phyloP scores from a whole-genome alignment of 2,797 vertebrate genomes.

The Scyliorhinus canicula region DNA sequence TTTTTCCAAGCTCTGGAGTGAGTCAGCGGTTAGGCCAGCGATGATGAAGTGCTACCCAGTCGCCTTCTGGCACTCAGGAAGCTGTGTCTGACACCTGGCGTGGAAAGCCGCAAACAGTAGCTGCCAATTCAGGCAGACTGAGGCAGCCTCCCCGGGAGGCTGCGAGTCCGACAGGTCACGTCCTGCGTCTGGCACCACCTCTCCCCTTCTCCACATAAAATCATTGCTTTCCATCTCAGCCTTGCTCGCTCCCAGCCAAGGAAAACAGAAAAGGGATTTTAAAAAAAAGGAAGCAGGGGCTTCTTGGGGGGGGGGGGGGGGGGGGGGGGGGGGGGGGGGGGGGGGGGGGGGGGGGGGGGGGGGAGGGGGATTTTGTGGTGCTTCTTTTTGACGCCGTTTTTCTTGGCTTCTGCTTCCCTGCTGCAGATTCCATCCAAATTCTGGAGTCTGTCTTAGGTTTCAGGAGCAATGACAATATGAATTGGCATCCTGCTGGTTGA shows the following conservation, averaged over 20 bases:
- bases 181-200: slow-evolving; percentile 50
- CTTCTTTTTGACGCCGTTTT: background rate
- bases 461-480: background rate
- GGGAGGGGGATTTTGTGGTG: background rate
- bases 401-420: background rate
- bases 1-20: background rate
- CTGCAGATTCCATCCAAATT: slow-evolving; percentile 4
- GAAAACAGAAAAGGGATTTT: slow-evolving; percentile 54
- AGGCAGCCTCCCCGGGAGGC: slow-evolving; percentile 51
- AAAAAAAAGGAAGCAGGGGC: slow-evolving; percentile 40
- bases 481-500: background rate
- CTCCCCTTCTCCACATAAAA: slow-evolving; percentile 46
- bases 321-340: too few species aligned
- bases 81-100: slow-evolving; percentile 46
- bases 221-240: slow-evolving; percentile 48
- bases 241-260: slow-evolving; percentile 50
- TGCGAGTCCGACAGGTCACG: slow-evolving; percentile 55
- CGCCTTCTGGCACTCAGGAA: slow-evolving; percentile 43
- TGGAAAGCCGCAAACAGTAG: slow-evolving; percentile 50
- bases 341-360: too few species aligned
- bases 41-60: background rate
- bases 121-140: slow-evolving; percentile 56
- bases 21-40: background rate
- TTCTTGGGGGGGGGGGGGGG: background rate
- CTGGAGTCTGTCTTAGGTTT: background rate